These are phyloP conservation scores for Amphiprion ocellaris DNA, from an alignment of 2,113 vertebrate species.

Conservation along the genomic window DNA sequence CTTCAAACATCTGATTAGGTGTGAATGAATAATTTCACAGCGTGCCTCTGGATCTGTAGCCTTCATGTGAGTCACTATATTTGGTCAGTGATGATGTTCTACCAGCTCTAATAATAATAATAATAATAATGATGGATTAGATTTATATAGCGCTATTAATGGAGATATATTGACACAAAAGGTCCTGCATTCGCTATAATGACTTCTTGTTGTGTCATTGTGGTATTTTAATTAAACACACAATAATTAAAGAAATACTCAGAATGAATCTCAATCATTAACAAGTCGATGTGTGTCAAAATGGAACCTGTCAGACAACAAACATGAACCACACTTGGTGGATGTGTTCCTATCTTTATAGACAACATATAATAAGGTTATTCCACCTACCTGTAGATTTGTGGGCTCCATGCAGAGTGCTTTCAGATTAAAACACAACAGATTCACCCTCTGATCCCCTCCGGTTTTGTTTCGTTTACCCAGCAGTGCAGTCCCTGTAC, in stretches of 20 bases:
- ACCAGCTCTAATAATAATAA: background rate
- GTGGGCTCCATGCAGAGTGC: slow-evolving; percentile 80
- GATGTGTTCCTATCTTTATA: background rate
- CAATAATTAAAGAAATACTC: no score
- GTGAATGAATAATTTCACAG: slow-evolving; percentile 4
- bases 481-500: background rate
- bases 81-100: background rate
- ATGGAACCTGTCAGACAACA: slow-evolving; percentile 16
- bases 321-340: background rate
- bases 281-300: background rate
- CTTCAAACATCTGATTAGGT: slow-evolving; percentile 2
- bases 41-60: background rate
- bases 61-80: slow-evolving; percentile 4
- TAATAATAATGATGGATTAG: no score
- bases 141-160: no score
- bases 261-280: no score
- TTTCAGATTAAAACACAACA: background rate
- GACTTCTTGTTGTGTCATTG: background rate
- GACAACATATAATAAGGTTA: background rate
- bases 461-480: slow-evolving; percentile 32
- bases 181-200: background rate
- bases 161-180: no score
- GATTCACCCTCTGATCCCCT: background rate
- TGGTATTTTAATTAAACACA: background rate
- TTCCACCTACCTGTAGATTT: slow-evolving; percentile 80